phyloP scores from a whole-genome alignment of 1,140 invertebrate species.

The Euwallacea similis region DNA sequence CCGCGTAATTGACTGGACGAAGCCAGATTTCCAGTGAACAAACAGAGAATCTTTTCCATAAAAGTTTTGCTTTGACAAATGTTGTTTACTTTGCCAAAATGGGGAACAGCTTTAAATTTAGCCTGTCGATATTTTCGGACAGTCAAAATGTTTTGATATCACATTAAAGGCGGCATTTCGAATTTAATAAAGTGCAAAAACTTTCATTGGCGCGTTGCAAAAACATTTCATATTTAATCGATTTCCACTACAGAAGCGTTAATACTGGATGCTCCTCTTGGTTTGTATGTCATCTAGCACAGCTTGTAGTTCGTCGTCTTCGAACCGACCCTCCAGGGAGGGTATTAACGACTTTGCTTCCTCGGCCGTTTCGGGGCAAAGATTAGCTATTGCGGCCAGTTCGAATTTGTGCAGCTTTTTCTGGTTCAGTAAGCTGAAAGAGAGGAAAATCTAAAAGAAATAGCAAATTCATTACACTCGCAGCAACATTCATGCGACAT shows the following conservation, averaged over 20 bases:
- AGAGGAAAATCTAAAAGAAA: neutral
- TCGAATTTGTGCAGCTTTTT: conserved; percentile 99
- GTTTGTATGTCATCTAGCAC: conserved; percentile 97
- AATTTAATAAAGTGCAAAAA: neutral
- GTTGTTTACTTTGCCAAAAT: conserved; percentile 33
- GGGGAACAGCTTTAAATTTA: conserved; percentile 18
- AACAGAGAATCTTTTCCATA: neutral
- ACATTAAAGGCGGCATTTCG: neutral
- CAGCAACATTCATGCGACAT: no score
- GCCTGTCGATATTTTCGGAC: conserved; percentile 26
- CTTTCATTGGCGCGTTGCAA: no score
- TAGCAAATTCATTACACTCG: no score
- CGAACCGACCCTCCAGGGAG: conserved; percentile 91
- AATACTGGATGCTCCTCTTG: conserved; percentile 96
- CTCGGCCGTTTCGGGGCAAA: conserved; percentile 97
- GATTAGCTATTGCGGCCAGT: conserved; percentile 93
- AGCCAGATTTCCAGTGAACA: no score
- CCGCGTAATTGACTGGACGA: no score
- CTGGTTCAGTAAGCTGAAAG: conserved; percentile 83
- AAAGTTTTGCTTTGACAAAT: conserved; percentile 35
- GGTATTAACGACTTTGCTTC: conserved; percentile 97
- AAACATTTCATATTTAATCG: no score
- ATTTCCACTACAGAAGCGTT: conserved; percentile 27
- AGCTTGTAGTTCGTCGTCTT: conserved; percentile 93
- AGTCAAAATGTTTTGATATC: neutral